Base-by-base conservation (phyloP, 1,140 invertebrate species). In the Drosophila takahashii region DNA sequence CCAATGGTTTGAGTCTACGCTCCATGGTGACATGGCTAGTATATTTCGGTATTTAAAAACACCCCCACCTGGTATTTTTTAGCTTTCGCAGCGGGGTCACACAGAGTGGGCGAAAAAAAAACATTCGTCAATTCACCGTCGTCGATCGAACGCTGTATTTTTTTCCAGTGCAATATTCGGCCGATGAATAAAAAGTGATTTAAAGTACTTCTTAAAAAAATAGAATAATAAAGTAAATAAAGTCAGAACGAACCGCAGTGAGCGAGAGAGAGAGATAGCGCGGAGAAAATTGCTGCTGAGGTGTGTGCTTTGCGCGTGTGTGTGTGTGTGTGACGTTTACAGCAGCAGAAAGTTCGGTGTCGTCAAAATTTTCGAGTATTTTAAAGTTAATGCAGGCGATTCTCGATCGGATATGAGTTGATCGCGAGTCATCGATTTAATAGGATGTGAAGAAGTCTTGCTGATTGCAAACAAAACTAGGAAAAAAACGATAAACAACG, bases 241-340 rank as follows among this genome's bases (percentile, higher is more conserved):
- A 45, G 41, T 27, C n/a, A 44, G 11, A 29, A 29, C 18, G 15
- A 34, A 51, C 29, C 1, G 15, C 15, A 9, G 13, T 9, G 22
- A 0, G n/a, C 2, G 13, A 1, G 4, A 16, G 15, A 34, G 45
- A 42, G 60, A 39, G 4, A 4, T 32, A 27, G 65, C 39, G 32
- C 47, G 34, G 9, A 15, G 29, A 50, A 15, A n/a, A 15, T 50
- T 79, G 57, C 48, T 53, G 27, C 29, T 54, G 64, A 34, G 48
- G 62, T 67, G 45, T 79, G 52, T 58, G 52, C 79, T 18, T 66
- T 56, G 22, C 62, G 56, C 65, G 53, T 70, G 62, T 79, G 80
- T 79, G 41, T 44, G 36, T 61, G 45, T 70, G 53, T 69, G 65
- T 85, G 80, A 84, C 80, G 81, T 84, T 85, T 85, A 80, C 80